phyloP scores from a whole-genome alignment of 37 sponge, comb jelly and placozoan genomes.

The Axinella damicornis region DNA sequence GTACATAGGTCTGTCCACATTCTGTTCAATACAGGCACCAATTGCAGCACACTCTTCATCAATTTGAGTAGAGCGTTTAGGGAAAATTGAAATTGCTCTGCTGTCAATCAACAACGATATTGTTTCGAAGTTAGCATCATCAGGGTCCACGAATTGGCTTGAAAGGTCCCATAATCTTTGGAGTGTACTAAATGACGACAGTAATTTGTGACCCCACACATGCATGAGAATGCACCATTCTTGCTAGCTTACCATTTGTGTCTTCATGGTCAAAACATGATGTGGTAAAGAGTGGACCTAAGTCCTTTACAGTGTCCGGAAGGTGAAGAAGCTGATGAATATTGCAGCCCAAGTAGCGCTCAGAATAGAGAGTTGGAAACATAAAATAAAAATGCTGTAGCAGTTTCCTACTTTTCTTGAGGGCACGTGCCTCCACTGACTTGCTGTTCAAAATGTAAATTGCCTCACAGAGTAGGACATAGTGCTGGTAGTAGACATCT shows the following conservation, averaged over 20 bases:
- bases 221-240: conserved; percentile 4
- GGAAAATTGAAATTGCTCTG: too few species aligned
- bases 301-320: not conserved
- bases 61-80: too few species aligned
- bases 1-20: too few species aligned
- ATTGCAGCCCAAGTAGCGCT: not conserved
- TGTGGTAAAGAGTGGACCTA: not conserved
- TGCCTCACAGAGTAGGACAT: not conserved
- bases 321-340: conserved; percentile 2
- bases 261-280: conserved; percentile 5
- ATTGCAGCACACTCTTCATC: too few species aligned
- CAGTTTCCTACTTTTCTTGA: too few species aligned
- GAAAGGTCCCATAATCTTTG: conserved; percentile 7
- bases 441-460: not conserved
- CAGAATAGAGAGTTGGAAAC: not conserved
- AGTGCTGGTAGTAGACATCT: not conserved
- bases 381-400: too few species aligned
- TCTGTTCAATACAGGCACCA: too few species aligned
- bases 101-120: too few species aligned
- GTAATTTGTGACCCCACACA: not conserved
- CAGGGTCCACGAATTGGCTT: too few species aligned
- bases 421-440: too few species aligned
- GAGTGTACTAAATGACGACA: conserved; percentile 2
- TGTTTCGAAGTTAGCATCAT: too few species aligned
- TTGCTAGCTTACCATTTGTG: not conserved